Evolutionary conservation across 2,888 invertebrate species (phyloP).

Genomic region (Drosophila crucigera): DNA sequence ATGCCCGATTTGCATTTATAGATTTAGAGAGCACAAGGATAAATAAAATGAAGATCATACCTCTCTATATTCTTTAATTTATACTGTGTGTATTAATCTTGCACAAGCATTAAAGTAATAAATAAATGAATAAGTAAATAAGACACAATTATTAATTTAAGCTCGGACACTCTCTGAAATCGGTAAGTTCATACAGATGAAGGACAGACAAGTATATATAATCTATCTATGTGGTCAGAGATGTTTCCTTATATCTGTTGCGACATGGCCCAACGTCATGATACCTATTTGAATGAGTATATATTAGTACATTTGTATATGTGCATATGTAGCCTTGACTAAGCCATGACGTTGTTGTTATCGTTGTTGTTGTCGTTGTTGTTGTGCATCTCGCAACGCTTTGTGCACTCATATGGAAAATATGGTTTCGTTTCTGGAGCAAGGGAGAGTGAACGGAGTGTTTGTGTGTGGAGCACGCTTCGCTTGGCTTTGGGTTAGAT

Average conservation of each 20-base stretch:
- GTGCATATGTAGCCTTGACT: conserved; percentile 44
- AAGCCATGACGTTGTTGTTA: conserved; percentile 32
- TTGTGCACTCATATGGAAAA: conserved; percentile 79
- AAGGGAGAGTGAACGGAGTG: conserved; percentile 19
- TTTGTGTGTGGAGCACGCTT: conserved; percentile 62
- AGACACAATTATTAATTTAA: background rate
- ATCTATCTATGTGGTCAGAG: background rate
- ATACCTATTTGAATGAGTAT: background rate
- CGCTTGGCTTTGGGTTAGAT: conserved; percentile 63
- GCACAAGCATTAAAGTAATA: background rate
- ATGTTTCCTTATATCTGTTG: background rate
- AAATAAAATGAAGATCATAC: background rate
- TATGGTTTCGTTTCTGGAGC: conserved; percentile 75
- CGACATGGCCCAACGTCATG: background rate
- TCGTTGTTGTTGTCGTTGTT: conserved; percentile 25
- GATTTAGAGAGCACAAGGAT: background rate
- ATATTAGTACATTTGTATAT: background rate
- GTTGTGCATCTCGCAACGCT: conserved; percentile 63
- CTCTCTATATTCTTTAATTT: background rate
- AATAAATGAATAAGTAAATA: background rate
- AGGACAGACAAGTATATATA: conserved; percentile 6
- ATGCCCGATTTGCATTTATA: background rate
- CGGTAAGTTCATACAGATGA: background rate
- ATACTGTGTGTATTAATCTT: background rate
- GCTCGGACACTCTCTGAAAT: background rate